These are phyloP conservation scores for Passer domesticus DNA, from an alignment of 2,113 vertebrate genomes.

Conservation along the genomic window DNA sequence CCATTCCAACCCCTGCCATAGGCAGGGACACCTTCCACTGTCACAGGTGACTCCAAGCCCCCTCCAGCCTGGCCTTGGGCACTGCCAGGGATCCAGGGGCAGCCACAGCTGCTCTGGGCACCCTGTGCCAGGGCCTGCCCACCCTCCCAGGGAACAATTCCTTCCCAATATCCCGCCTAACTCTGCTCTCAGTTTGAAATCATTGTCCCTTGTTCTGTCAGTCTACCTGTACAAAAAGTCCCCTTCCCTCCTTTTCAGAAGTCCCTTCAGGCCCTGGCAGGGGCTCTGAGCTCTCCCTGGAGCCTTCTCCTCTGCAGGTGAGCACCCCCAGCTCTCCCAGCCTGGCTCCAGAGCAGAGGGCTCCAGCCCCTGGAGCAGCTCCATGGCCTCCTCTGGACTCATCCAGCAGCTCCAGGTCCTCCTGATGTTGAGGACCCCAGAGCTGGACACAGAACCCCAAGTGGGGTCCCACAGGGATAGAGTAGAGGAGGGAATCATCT, in stretches of 20 bases:
- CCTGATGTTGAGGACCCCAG: not conserved
- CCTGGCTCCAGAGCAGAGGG: not conserved
- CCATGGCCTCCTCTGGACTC: rapidly evolving
- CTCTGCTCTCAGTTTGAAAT: not conserved
- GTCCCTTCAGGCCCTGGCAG: rapidly evolving
- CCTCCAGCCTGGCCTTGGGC: not conserved
- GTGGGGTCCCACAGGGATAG: not conserved
- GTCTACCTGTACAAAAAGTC: not conserved
- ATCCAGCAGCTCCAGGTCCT: not conserved
- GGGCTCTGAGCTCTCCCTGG: not conserved
- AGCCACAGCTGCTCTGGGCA: not conserved
- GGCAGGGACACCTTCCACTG: not conserved
- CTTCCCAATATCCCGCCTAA: rapidly evolving
- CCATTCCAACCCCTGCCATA: not conserved
- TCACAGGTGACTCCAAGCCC: not conserved
- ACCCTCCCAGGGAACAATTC: rapidly evolving
- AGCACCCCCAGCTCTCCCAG: not conserved
- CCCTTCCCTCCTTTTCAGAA: not conserved
- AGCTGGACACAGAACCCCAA: not conserved
- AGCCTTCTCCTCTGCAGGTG: not conserved
- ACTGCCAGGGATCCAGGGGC: not conserved
- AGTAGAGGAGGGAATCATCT: not conserved
- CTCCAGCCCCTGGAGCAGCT: not conserved
- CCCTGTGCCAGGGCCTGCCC: not conserved
- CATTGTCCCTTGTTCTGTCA: not conserved